Evolutionary conservation across 2,888 invertebrate genomes (phyloP).

Genomic region (Atethmia centrago): DNA sequence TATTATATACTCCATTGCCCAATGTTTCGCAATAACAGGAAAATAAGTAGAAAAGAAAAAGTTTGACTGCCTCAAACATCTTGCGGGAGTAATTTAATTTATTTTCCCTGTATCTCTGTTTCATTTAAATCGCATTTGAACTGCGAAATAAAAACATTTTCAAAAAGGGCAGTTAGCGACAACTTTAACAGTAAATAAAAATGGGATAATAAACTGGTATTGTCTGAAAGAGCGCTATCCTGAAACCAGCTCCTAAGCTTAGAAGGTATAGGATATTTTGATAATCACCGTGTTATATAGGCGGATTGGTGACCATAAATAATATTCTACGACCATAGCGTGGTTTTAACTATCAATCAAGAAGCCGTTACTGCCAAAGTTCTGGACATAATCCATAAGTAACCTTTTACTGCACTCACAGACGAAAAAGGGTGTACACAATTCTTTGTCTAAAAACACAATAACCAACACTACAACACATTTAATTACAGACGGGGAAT

Average conservation of each 20-base stretch:
- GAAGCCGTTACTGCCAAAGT: not conserved
- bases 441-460: constrained; percentile 2
- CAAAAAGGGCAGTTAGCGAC: constrained; percentile 16
- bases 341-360: not conserved
- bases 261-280: not conserved
- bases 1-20: constrained; percentile 43
- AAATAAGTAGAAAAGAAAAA: constrained; percentile 56
- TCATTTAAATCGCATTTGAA: constrained; percentile 62
- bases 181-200: constrained; percentile 36
- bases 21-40: constrained; percentile 44
- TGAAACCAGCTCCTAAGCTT: not conserved
- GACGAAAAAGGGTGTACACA: not conserved
- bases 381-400: not conserved
- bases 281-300: not conserved
- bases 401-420: not conserved
- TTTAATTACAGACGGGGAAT: constrained; percentile 42
- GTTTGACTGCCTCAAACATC: constrained; percentile 50
- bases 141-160: constrained; percentile 50
- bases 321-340: not conserved
- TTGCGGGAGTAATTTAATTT: constrained; percentile 68
- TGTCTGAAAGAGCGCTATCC: not conserved
- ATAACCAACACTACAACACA: constrained; percentile 16
- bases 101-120: constrained; percentile 63
- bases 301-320: not conserved
- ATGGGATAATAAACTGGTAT: constrained; percentile 6